A percentile compares a stretch with the other conserved stretches of the same genome.
Conservation (phyloP, 2,888 invertebrate genomes). For the Romanomermis culicivorax region DNA sequence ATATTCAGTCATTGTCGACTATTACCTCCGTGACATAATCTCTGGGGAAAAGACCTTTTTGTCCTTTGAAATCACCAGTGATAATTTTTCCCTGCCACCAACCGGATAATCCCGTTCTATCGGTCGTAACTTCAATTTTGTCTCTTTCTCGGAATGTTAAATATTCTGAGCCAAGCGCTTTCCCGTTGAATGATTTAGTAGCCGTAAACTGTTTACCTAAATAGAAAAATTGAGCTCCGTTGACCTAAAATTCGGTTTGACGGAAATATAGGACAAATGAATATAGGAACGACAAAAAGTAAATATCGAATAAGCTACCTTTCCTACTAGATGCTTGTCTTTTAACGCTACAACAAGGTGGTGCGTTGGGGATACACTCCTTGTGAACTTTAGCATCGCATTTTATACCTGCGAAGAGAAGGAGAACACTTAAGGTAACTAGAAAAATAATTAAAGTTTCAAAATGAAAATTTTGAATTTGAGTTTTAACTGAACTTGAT, state of each 20-base stretch:
- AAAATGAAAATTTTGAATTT: too few relatives aligned
- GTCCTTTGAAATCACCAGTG: not conserved
- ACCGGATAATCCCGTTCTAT: conserved; percentile 4
- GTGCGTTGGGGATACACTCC: conserved; percentile 6
- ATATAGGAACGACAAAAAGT: not conserved
- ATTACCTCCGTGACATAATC: conserved; percentile 5
- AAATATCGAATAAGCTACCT: not conserved
- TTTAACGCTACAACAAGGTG: not conserved
- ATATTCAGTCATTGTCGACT: too few relatives aligned
- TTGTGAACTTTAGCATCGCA: conserved; percentile 9
- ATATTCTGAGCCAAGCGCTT: conserved; percentile 7
- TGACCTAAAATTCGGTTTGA: not conserved
- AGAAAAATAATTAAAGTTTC: too few relatives aligned
- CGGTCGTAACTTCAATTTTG: conserved; percentile 8
- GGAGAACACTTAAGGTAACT: not conserved
- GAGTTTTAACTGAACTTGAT: too few relatives aligned
- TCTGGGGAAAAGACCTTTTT: conserved; percentile 9
- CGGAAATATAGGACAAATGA: conserved; percentile 3
- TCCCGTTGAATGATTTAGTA: conserved; percentile 7
- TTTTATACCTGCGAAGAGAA: not conserved
- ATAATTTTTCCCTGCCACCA: conserved; percentile 10
- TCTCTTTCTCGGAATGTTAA: conserved; percentile 9
- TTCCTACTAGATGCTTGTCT: not conserved
- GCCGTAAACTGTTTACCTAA: not conserved
- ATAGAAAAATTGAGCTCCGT: not conserved